A percentile compares a stretch with the other conserved stretches of the same genome.
Conservation (phyloP, 2,797 vertebrate genomes). For the Hozukius guyotensis region DNA sequence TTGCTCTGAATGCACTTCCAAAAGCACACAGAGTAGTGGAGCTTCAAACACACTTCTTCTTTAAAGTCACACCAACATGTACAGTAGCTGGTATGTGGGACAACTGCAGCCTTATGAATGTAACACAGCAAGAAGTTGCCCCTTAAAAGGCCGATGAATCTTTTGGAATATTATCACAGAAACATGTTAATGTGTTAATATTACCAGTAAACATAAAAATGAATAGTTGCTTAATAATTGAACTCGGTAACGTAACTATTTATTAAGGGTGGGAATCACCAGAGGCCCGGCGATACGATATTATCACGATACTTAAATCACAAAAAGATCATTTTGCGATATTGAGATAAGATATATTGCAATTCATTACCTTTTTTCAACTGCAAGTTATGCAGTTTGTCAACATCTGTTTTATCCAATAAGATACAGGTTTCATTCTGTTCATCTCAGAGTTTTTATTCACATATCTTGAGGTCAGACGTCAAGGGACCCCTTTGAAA, state of each 20-base stretch:
- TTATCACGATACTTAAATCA: too few relatives aligned
- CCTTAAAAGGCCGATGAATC: not conserved
- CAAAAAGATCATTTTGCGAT: too few relatives aligned
- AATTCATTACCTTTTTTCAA: too few relatives aligned
- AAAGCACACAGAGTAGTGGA: not conserved
- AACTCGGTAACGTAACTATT: not conserved
- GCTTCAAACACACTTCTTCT: not conserved
- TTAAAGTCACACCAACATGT: not conserved
- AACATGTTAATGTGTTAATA: not conserved
- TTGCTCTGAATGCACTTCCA: conserved; percentile 30
- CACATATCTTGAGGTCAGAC: too few relatives aligned
- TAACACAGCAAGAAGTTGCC: not conserved
- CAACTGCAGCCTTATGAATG: not conserved
- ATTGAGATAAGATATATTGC: too few relatives aligned
- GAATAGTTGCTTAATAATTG: not conserved
- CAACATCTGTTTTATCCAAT: too few relatives aligned
- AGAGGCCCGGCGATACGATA: too few relatives aligned
- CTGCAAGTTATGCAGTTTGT: too few relatives aligned
- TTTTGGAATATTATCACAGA: not conserved
- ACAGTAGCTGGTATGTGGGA: not conserved
- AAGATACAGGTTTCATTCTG: too few relatives aligned
- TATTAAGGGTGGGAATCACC: too few relatives aligned
- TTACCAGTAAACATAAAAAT: not conserved
- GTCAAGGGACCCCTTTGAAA: too few relatives aligned
- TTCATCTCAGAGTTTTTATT: too few relatives aligned